Percentiles rank a stretch among this genome's conserved stretches.
Evolutionary conservation across 2,113 vertebrate genomes (phyloP).

Genomic region (Saimiri boliviensis): DNA sequence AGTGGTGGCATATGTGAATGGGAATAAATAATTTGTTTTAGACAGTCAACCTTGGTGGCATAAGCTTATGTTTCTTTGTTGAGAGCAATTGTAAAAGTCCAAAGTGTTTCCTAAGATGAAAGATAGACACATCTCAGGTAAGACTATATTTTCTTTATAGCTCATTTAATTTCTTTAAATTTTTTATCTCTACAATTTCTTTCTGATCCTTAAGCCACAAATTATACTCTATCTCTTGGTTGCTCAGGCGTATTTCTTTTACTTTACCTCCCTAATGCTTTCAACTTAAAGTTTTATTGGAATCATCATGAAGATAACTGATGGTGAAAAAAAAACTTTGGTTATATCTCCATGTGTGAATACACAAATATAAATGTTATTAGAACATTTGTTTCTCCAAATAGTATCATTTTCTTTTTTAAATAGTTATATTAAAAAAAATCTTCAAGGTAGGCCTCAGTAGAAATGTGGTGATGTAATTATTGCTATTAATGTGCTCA

Average conservation of each 20-base stretch:
- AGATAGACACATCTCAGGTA: background rate
- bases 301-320: background rate
- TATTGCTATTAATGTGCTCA: background rate
- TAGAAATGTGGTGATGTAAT: background rate
- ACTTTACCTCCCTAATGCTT: background rate
- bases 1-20: background rate
- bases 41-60: background rate
- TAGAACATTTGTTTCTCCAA: background rate
- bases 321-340: background rate
- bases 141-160: background rate
- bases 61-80: background rate
- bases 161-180: background rate
- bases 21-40: background rate
- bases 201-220: background rate
- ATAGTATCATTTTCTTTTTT: background rate
- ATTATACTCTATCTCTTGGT: background rate
- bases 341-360: background rate
- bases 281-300: background rate
- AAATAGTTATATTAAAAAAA: background rate
- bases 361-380: background rate
- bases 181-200: background rate
- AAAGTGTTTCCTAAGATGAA: background rate
- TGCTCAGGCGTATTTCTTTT: background rate
- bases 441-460: background rate
- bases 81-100: background rate